Evolutionary conservation across 1,140 invertebrate genomes (phyloP), one percentile per base, ranked within the genome.

Genomic region (Globodera ellingtonae): DNA sequence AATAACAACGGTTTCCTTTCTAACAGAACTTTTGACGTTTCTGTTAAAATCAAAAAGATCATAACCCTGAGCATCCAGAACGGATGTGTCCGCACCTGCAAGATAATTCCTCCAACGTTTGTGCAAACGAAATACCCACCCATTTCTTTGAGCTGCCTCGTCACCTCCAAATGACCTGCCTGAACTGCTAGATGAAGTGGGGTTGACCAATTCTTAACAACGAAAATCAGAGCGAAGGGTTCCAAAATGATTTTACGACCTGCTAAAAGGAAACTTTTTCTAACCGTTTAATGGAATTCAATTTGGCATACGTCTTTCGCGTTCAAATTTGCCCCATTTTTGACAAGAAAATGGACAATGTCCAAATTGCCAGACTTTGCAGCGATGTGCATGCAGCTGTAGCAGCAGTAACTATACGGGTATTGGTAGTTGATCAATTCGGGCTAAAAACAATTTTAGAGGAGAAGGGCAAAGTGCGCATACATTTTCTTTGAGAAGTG

Each of bases 361-460:
- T 46, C 48, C 8, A 48, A 67, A 69, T 77, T 59, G 48, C 75
- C 75, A 24, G 75, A 6, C 13, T 67, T 77, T 6, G 75, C 75
- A 15, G 75, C 75, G 65, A 77, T 77, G 69, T 77, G 75, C 24
- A 77, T n/a, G 69, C 75, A 77, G 18, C 75, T 77, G 18, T 77
- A 67, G 4, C 75, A 59, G 4, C 75, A 59, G 65, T 67, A 62
- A 50, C 75, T 67, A 50, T 67, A 69, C 18, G 75, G 75, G 47
- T 77, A 77, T 77, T 77, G 65, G 47, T 65, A 77, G 65, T 77
- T 77, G 5, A 77, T 47, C 50, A 77, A 77, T 77, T 77, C 75
- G 48, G 75, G 75, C 75, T 77, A 69, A 67, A 69, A 70, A 65
- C 21, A 69, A 15, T 24, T 24, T 48, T 48, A 21, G 18, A 50